Percentiles rank a stretch among this genome's conserved stretches.
Evolutionary conservation across 2,113 vertebrate species (phyloP).

Genomic region (Synchiropus splendidus): DNA sequence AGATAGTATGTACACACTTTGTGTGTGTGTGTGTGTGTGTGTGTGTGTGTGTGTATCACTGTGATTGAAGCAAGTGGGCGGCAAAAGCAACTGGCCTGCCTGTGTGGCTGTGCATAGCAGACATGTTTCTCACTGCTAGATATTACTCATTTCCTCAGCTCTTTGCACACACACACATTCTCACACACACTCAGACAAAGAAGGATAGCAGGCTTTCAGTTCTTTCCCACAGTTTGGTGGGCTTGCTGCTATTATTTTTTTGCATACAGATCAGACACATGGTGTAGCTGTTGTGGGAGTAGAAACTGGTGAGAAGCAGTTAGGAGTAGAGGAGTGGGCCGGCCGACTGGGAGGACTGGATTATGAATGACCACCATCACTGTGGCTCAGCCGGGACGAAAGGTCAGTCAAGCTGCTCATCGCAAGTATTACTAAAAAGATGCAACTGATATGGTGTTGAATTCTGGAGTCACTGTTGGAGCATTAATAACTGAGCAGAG

Average conservation of each 20-base stretch:
- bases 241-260: constrained; percentile 48
- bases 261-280: constrained; percentile 32
- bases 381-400: constrained; percentile 29
- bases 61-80: constrained; percentile 74
- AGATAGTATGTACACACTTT: background rate
- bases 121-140: constrained; percentile 71
- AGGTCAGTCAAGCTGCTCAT: constrained; percentile 52
- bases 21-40: constrained; percentile 37
- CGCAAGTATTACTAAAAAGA: background rate
- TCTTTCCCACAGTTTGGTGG: constrained; percentile 50
- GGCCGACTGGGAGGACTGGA: constrained; percentile 45
- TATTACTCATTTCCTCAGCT: constrained; percentile 76
- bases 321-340: constrained; percentile 31
- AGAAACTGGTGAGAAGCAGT: constrained; percentile 17
- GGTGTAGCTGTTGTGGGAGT: constrained; percentile 39
- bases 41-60: constrained; percentile 56
- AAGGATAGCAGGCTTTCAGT: constrained; percentile 41
- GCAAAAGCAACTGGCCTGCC: constrained; percentile 72
- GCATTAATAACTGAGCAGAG: too few species aligned
- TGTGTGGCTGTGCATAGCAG: constrained; percentile 71
- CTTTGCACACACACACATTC: constrained; percentile 53
- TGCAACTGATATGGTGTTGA: too few species aligned
- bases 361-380: constrained; percentile 49
- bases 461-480: too few species aligned
- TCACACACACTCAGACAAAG: constrained; percentile 33